Evolutionary conservation across 2,797 vertebrate genomes (phyloP).

Genomic region (Gymnocypris eckloni): DNA sequence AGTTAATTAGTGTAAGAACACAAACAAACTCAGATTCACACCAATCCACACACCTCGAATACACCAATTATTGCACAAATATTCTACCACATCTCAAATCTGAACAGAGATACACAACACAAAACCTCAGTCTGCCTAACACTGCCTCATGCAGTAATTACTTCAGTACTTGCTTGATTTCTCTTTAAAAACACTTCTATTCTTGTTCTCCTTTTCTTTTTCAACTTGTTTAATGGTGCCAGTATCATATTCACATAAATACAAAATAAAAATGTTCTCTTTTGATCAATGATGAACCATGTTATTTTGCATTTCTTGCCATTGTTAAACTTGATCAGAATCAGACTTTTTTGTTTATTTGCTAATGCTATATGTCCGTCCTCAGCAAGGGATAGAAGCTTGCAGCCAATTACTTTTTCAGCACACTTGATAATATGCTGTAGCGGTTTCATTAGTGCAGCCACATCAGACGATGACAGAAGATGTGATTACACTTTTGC

Average conservation of each 20-base stretch:
- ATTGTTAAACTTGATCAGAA: not conserved
- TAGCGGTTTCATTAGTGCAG: constrained; percentile 23
- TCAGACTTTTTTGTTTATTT: not conserved
- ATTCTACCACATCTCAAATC: constrained; percentile 14
- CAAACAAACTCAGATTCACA: constrained; percentile 37
- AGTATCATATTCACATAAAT: not conserved
- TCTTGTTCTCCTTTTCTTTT: not conserved
- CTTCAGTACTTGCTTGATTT: not conserved
- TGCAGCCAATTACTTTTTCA: constrained; percentile 22
- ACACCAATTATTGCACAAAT: not conserved
- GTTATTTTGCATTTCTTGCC: not conserved
- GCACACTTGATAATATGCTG: constrained; percentile 8
- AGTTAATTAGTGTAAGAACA: constrained; percentile 38
- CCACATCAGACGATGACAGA: constrained; percentile 28
- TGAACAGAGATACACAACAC: not conserved
- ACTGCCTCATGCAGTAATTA: not conserved
- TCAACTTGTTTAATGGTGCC: not conserved
- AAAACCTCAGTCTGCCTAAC: not conserved
- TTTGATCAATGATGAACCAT: not conserved
- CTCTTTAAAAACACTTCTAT: not conserved
- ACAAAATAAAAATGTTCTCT: not conserved
- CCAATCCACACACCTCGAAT: constrained; percentile 19
- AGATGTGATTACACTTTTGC: constrained; percentile 27
- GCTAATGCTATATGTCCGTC: not conserved
- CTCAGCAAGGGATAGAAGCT: constrained; percentile 12